These are phyloP conservation scores for Corythornis cristatus DNA, from an alignment of 2,113 vertebrate genomes.

Conservation along the genomic window DNA sequence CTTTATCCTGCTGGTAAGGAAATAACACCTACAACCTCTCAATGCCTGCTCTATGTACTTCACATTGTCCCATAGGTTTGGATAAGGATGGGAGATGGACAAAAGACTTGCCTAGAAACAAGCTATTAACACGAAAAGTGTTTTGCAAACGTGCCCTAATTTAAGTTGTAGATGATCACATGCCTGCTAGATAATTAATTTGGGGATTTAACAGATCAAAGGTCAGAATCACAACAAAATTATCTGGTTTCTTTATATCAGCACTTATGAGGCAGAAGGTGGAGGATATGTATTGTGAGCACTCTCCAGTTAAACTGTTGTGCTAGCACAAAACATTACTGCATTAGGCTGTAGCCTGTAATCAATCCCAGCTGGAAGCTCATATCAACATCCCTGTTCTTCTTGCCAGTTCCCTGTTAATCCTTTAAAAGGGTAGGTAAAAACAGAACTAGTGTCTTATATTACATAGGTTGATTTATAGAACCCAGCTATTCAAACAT, in stretches of 20 bases:
- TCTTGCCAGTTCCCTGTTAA: conserved; percentile 67
- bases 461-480: conserved; percentile 64
- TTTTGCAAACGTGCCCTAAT: neutral
- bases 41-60: neutral
- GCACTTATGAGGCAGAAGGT: conserved; percentile 25
- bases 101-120: neutral
- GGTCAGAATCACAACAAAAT: conserved; percentile 60
- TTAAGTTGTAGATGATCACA: neutral
- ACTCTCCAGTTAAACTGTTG: conserved; percentile 39
- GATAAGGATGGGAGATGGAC: neutral
- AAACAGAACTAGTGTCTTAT: conserved; percentile 50
- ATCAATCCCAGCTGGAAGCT: conserved; percentile 65
- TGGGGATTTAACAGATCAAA: conserved; percentile 33
- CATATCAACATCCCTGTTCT: conserved; percentile 42
- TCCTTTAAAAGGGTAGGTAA: conserved; percentile 64
- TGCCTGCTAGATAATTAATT: conserved; percentile 22
- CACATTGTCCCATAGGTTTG: neutral
- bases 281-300: conserved; percentile 20
- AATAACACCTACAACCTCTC: neutral
- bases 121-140: neutral
- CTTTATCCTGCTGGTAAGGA: neutral
- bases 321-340: conserved; percentile 40
- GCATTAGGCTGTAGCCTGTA: conserved; percentile 42
- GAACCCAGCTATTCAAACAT: conserved; percentile 64
- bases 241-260: neutral